Conservation (phyloP, 1,140 invertebrate species). For the Harpegnathos saltator region DNA sequence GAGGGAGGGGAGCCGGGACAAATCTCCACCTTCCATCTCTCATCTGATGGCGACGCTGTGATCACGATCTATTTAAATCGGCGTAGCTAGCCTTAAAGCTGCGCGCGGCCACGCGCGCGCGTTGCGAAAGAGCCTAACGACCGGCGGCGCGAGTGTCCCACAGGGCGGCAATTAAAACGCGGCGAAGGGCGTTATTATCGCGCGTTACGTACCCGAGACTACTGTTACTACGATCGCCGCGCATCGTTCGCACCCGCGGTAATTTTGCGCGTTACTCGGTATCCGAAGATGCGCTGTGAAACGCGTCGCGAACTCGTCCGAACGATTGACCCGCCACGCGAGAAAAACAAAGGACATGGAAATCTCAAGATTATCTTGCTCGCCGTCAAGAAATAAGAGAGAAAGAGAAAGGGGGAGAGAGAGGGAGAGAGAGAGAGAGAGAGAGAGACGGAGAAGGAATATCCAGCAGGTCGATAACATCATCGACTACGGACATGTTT, state of each 20-base stretch:
- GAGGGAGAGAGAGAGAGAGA: no score
- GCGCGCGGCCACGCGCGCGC: not conserved
- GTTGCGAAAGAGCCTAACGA: not conserved
- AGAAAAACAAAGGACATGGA: no score
- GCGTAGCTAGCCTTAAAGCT: constrained; percentile 41
- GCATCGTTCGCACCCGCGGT: not conserved
- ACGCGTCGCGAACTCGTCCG: no score
- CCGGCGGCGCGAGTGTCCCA: not conserved
- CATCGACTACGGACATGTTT: no score
- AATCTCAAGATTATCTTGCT: no score
- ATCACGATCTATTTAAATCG: constrained; percentile 67
- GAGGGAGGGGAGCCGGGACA: constrained; percentile 30
- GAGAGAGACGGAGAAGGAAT: no score
- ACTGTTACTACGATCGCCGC: not conserved
- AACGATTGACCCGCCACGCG: no score
- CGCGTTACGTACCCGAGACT: constrained; percentile 12
- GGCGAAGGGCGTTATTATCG: constrained; percentile 38
- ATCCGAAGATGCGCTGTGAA: not conserved
- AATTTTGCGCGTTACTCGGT: not conserved
- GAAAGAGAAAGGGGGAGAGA: no score
- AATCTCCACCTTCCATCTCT: constrained; percentile 58
- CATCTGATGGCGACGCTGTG: constrained; percentile 45
- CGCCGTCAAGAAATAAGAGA: no score
- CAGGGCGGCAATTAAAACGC: constrained; percentile 41
- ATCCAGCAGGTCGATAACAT: no score